phyloP scores from a whole-genome alignment of 2,113 vertebrate genomes.

The Manacus vitellinus region DNA sequence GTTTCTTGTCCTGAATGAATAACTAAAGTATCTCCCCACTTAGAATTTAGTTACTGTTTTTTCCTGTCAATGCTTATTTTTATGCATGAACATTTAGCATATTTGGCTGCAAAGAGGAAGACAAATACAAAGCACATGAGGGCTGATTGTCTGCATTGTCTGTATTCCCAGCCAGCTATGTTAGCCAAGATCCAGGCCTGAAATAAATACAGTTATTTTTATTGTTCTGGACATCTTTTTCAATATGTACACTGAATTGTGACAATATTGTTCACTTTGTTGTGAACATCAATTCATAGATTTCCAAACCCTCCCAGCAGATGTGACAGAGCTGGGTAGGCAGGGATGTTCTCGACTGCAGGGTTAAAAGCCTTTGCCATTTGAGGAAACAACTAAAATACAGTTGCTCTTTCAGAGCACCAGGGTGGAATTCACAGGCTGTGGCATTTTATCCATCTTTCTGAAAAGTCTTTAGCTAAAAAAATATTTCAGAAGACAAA shows the following conservation, averaged over 20 bases:
- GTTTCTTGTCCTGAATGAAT: not conserved
- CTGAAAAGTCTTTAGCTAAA: not conserved
- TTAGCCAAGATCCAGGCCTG: not conserved
- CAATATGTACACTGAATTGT: not conserved
- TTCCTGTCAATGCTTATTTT: not conserved
- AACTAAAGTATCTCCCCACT: not conserved
- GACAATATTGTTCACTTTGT: not conserved
- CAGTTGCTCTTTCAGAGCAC: not conserved
- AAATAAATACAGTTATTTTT: slow-evolving; percentile 25
- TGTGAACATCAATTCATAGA: not conserved
- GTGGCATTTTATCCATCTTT: not conserved
- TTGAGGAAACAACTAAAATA: not conserved
- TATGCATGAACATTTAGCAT: not conserved
- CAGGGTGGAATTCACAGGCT: not conserved
- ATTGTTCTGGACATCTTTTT: not conserved
- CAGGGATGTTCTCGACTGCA: not conserved
- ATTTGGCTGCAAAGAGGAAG: not conserved
- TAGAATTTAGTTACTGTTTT: not conserved
- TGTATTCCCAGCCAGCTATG: not conserved
- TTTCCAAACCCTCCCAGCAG: not conserved
- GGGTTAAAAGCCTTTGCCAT: not conserved
- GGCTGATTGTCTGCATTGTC: slow-evolving; percentile 10
- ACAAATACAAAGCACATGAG: not conserved
- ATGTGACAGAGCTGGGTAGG: not conserved
- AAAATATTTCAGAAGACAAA: not conserved